Evolutionary conservation across 2,888 invertebrate genomes (phyloP).

Genomic region (Netelia virgata): DNA sequence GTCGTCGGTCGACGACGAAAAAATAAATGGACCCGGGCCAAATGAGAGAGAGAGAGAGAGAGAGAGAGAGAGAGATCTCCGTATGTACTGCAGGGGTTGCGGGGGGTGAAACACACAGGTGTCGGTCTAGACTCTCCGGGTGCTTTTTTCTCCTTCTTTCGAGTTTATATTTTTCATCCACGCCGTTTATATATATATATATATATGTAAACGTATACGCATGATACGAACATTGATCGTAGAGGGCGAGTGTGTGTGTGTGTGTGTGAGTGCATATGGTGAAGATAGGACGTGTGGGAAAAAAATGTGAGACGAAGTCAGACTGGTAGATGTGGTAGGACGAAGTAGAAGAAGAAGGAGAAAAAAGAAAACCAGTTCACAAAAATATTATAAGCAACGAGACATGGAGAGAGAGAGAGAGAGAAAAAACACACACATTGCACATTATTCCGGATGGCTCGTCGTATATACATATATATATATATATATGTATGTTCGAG

Average conservation of each 20-base stretch:
- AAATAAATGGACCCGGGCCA: slow-evolving; percentile 55
- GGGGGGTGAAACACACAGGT: slow-evolving; percentile 80
- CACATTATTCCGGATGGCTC: slow-evolving; percentile 78
- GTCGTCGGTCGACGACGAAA: slow-evolving; percentile 33
- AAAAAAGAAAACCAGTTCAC: slow-evolving; percentile 79
- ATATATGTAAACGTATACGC: slow-evolving; percentile 40
- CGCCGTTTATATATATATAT: slow-evolving; percentile 61
- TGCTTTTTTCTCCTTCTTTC: slow-evolving; percentile 33
- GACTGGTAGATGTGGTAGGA: slow-evolving; percentile 66
- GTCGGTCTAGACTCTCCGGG: slow-evolving; percentile 83
- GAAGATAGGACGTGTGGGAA: slow-evolving; percentile 76
- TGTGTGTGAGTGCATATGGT: slow-evolving; percentile 67
- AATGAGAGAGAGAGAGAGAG: background rate
- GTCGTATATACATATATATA: slow-evolving; percentile 75
- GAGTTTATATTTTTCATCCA: slow-evolving; percentile 73
- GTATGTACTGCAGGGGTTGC: slow-evolving; percentile 67
- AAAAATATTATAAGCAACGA: slow-evolving; percentile 70
- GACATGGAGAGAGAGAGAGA: slow-evolving; percentile 64
- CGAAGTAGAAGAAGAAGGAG: slow-evolving; percentile 18
- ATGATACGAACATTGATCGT: slow-evolving; percentile 32
- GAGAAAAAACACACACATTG: slow-evolving; percentile 65
- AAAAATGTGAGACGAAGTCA: slow-evolving; percentile 74
- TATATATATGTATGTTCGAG: slow-evolving; percentile 45
- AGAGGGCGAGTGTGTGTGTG: slow-evolving; percentile 67
- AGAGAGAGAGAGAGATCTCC: slow-evolving; percentile 13